Conservation (phyloP, 2,888 invertebrate genomes). For the Anagyrus pseudococci region DNA sequence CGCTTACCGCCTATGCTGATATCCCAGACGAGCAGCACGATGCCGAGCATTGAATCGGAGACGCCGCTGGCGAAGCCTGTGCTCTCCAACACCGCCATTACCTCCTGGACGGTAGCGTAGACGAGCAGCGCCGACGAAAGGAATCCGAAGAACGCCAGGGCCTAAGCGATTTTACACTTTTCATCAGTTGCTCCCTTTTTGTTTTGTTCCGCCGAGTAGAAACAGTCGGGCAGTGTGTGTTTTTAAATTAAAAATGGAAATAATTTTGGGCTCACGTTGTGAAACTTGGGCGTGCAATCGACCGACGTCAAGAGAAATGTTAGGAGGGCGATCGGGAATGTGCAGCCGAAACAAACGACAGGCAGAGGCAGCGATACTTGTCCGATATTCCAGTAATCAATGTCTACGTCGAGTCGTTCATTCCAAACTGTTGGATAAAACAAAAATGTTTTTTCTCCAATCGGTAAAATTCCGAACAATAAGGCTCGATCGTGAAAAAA, state of each 20-base stretch:
- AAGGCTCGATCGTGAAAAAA: background rate
- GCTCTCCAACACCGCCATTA: constrained; percentile 65
- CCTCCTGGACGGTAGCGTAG: constrained; percentile 69
- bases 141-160: constrained; percentile 68
- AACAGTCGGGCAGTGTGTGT: too few species aligned
- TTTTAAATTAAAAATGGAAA: background rate
- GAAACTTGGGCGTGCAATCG: constrained; percentile 51
- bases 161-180: constrained; percentile 41
- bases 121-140: constrained; percentile 67
- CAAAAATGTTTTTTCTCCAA: too few species aligned
- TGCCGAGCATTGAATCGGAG: constrained; percentile 68
- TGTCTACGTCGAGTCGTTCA: constrained; percentile 44
- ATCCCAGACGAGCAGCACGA: constrained; percentile 72
- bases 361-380: constrained; percentile 48
- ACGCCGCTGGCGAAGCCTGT: constrained; percentile 68
- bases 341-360: constrained; percentile 42
- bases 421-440: constrained; percentile 44
- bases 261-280: constrained; percentile 50
- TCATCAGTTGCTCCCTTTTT: background rate
- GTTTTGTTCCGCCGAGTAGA: too few species aligned
- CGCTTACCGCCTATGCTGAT: constrained; percentile 66
- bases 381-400: too few species aligned
- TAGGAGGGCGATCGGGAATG: constrained; percentile 42
- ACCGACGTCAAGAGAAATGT: constrained; percentile 49
- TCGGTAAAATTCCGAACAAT: background rate